A percentile compares a stretch with the other conserved stretches of the same genome.
phyloP scores from a whole-genome alignment of 2,888 invertebrate species.

The Saturnia japonica region DNA sequence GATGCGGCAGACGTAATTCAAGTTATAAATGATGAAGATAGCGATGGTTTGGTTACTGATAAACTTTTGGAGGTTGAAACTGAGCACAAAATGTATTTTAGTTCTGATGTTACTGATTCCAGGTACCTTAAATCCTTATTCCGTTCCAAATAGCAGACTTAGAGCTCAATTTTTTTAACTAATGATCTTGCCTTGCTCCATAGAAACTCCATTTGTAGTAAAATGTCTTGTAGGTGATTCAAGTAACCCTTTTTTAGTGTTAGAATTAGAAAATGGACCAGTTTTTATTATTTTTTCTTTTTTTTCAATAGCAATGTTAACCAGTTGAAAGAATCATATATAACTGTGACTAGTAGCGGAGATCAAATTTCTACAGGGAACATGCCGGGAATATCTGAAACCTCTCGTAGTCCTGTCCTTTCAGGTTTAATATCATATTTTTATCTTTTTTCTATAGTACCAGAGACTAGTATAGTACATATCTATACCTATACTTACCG shows the following conservation, averaged over 20 bases:
- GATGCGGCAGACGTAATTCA: constrained; percentile 39
- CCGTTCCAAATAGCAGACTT: background rate
- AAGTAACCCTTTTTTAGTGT: too few species aligned
- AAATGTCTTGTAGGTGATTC: too few species aligned
- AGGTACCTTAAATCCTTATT: constrained; percentile 36
- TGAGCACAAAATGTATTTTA: constrained; percentile 23
- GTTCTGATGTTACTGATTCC: constrained; percentile 37
- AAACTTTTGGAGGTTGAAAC: constrained; percentile 37
- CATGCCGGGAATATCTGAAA: constrained; percentile 29
- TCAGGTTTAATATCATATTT: constrained; percentile 40
- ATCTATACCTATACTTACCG: background rate
- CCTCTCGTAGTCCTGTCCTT: constrained; percentile 22
- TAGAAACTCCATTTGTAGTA: too few species aligned
- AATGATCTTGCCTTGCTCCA: background rate
- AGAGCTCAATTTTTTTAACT: background rate
- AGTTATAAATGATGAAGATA: constrained; percentile 42
- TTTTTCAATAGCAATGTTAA: constrained; percentile 31
- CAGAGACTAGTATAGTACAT: too few species aligned
- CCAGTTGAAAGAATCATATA: constrained; percentile 26
- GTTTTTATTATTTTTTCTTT: constrained; percentile 6
- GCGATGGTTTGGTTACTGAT: constrained; percentile 47
- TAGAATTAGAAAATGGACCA: background rate
- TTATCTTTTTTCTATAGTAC: constrained; percentile 14
- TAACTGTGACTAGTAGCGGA: constrained; percentile 33
- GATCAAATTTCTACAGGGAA: constrained; percentile 32